Evolutionary conservation across 2,113 vertebrate genomes (phyloP).

Genomic region (Brachyhypopomus gauderio): DNA sequence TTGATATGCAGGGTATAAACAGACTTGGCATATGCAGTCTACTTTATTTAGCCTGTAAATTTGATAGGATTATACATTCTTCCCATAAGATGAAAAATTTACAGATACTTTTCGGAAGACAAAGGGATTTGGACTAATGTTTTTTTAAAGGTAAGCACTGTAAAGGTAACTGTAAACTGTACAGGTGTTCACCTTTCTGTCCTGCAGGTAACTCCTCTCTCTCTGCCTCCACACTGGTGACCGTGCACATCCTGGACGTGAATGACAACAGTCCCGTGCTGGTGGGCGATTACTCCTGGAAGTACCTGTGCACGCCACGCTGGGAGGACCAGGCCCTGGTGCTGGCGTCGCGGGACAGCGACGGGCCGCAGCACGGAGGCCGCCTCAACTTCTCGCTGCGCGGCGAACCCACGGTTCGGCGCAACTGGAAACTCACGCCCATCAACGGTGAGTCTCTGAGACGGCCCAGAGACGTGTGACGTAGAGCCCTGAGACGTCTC

Average conservation of each 20-base stretch:
- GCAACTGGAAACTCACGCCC: constrained; percentile 81
- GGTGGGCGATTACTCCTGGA: constrained; percentile 78
- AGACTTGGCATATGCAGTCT: no score
- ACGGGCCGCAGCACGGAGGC: constrained; percentile 68
- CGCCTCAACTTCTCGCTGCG: constrained; percentile 80
- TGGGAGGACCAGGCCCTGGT: constrained; percentile 79
- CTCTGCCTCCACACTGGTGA: constrained; percentile 75
- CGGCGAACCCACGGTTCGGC: constrained; percentile 72
- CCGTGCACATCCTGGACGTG: constrained; percentile 79
- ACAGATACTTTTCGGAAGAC: no score
- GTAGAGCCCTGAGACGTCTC: no score
- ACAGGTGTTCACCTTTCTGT: not conserved
- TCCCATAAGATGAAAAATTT: no score
- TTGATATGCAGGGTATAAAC: no score
- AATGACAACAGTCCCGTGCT: constrained; percentile 78
- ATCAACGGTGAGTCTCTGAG: constrained; percentile 76
- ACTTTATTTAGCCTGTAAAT: no score
- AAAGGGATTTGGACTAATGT: no score
- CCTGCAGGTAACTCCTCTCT: constrained; percentile 74
- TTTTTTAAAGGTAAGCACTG: no score
- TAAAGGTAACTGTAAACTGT: not conserved
- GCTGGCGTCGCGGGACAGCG: constrained; percentile 73
- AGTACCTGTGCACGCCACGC: constrained; percentile 82
- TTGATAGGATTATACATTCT: no score
- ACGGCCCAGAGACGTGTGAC: no score